A percentile compares a stretch with the other conserved stretches of the same genome.
Conservation (phyloP, 2,797 vertebrate genomes). For the Leuciscus waleckii region DNA sequence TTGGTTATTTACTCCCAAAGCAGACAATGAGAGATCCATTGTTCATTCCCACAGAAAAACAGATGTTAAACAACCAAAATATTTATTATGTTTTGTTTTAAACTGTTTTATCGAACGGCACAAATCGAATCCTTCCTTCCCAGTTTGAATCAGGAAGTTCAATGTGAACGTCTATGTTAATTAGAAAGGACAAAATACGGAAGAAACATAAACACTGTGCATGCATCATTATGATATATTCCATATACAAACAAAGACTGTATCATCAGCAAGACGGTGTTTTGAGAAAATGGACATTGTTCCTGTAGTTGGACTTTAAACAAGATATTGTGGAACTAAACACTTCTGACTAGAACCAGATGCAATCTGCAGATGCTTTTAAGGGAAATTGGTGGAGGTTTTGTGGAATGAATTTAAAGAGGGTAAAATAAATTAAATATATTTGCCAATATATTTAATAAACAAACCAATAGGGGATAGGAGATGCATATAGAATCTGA, state of each 20-base stretch:
- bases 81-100: slow-evolving; percentile 22
- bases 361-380: background rate
- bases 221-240: slow-evolving; percentile 2
- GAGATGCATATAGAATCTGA: background rate
- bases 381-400: background rate
- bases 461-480: background rate
- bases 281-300: slow-evolving; percentile 14
- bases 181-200: background rate
- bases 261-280: slow-evolving; percentile 5
- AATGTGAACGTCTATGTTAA: background rate
- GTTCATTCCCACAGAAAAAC: slow-evolving; percentile 24
- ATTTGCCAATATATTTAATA: background rate
- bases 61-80: slow-evolving; percentile 6
- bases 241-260: slow-evolving; percentile 9
- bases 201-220: background rate
- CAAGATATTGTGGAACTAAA: background rate
- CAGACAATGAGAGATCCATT: background rate
- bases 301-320: background rate
- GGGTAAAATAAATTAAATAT: background rate
- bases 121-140: background rate
- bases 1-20: slow-evolving; percentile 3
- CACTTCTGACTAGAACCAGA: slow-evolving; percentile 16
- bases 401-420: slow-evolving; percentile 4
- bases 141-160: background rate
- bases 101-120: background rate